Evolutionary conservation across 1,140 invertebrate species (phyloP), one percentile per base, ranked within the genome.

Genomic region (Drosophila baimaii): DNA sequence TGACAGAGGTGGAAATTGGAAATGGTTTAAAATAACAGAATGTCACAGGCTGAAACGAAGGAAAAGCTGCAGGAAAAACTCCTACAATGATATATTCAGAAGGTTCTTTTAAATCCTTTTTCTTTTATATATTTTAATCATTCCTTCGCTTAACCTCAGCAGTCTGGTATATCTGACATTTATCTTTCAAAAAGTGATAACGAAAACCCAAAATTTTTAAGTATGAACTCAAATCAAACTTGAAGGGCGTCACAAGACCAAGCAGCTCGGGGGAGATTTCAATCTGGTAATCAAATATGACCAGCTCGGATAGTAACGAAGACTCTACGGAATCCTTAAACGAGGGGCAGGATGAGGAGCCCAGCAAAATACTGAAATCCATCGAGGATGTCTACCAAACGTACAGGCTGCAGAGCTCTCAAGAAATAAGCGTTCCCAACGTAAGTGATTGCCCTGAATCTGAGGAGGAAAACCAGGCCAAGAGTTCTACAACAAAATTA

Each of bases 271-370:
- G 23, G 10, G 31, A 25, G 39, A 51, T 23, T 51, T 49, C 15
- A 5, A 51, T 41, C 29, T 70, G 31, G 23, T 31, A 43, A 43
- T 39, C 46, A 70, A 70, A 35, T 52, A 76, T 76, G 72, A 51
- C 47, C 37, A 19, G 12, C 13, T 65, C 52, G 17, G 72, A 54
- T n/a, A 65, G 35, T 12, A 58, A 19, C 13, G 33, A 64, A 15
- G 29, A 55, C 31, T 29, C 33, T 21, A 35, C 12, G 4, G 21
- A 39, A 31, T 54, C 27, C 33, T 21, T 54, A 23, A 37, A 17
- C 12, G 35, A 43, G 10, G 23, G 44, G n/a, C 41, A 49, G 58
- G 54, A 66, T 46, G 37, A 54, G 7, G 46, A 76, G 4, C 19
- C 25, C 27, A 35, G 27, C 2, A 21, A n/a, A 21, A 35, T 43